Conservation (phyloP, 2,797 vertebrate genomes). For the Melanotaenia trifasciata region DNA sequence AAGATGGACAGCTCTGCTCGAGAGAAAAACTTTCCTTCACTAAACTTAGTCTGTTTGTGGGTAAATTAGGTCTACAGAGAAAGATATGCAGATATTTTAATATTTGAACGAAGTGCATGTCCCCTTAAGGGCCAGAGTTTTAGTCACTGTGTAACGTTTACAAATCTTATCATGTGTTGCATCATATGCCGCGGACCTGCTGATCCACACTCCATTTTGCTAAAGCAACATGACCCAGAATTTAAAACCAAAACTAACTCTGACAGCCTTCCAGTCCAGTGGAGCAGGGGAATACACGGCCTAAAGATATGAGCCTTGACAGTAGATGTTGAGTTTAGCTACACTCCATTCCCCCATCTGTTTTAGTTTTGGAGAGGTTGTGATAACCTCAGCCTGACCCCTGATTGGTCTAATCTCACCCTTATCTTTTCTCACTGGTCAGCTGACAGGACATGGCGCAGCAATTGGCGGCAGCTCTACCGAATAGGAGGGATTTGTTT, state of each 20-base stretch:
- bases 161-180: conserved; percentile 53
- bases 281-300: conserved; percentile 67
- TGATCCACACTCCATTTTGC: conserved; percentile 50
- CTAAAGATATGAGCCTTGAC: conserved; percentile 68
- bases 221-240: conserved; percentile 67
- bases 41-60: background rate
- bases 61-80: background rate
- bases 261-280: conserved; percentile 69
- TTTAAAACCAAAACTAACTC: conserved; percentile 64
- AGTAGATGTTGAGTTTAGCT: conserved; percentile 68
- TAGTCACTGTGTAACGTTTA: conserved; percentile 31
- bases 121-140: background rate
- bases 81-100: background rate
- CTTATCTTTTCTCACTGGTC: conserved; percentile 77
- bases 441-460: conserved; percentile 63
- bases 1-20: background rate
- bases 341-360: conserved; percentile 79
- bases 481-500: conserved; percentile 72
- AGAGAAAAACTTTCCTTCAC: background rate
- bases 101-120: no score
- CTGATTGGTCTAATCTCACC: conserved; percentile 78
- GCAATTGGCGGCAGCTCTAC: conserved; percentile 65
- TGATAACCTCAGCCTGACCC: conserved; percentile 84
- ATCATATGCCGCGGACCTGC: conserved; percentile 41
- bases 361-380: conserved; percentile 84